Percentiles rank a stretch among this genome's conserved stretches.
These are phyloP conservation scores for Rotaria macrura DNA, from an alignment of 2,888 invertebrate genomes.

Conservation along the genomic window DNA sequence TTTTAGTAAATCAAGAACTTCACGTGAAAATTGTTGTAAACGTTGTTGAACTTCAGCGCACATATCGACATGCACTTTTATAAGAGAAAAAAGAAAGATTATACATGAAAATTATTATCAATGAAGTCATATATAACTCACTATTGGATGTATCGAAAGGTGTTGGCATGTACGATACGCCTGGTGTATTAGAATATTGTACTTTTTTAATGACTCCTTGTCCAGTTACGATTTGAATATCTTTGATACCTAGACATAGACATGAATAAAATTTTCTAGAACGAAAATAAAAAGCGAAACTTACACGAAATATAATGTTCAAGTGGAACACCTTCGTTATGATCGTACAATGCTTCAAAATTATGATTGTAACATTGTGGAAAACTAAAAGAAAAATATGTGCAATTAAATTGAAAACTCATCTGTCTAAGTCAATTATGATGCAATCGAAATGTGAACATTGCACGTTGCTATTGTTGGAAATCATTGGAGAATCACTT, in stretches of 20 bases:
- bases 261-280: too few species aligned
- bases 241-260: not conserved
- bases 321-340: constrained; percentile 63
- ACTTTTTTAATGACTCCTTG: constrained; percentile 2
- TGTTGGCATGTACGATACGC: not conserved
- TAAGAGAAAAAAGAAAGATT: not conserved
- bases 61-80: not conserved
- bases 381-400: constrained; percentile 55
- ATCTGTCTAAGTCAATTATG: too few species aligned
- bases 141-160: not conserved
- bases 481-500: too few species aligned
- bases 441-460: too few species aligned
- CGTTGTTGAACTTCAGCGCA: constrained; percentile 25
- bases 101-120: not conserved
- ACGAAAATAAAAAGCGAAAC: too few species aligned
- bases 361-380: constrained; percentile 69
- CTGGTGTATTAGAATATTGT: not conserved
- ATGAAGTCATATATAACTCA: not conserved
- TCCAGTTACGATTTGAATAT: not conserved
- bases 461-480: too few species aligned
- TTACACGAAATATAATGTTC: constrained; percentile 74
- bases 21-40: constrained; percentile 66
- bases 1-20: constrained; percentile 71
- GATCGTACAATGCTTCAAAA: constrained; percentile 57
- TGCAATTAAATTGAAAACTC: not conserved